Evolutionary conservation across 37 sponge, comb jelly and placozoan species (phyloP).

Genomic region (Aplysina aerophoba): DNA sequence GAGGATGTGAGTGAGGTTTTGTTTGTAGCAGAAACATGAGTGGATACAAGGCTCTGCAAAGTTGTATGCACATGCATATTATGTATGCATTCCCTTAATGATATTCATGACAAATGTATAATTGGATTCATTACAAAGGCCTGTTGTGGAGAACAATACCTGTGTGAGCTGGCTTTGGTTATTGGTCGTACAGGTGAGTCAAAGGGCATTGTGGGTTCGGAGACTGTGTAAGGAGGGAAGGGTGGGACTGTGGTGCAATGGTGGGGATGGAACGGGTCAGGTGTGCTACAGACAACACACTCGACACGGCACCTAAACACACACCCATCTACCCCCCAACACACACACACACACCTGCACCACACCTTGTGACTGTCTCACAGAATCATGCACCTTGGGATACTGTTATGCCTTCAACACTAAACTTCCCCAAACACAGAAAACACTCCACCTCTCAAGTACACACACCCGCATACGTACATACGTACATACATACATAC

Average conservation of each 20-base stretch:
- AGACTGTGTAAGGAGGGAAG: conserved; percentile 18
- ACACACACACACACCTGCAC: conserved; percentile 28
- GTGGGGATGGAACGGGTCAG: background rate
- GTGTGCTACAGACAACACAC: background rate
- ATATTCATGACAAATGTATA: no score
- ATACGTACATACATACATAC: background rate
- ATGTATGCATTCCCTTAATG: no score
- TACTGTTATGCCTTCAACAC: background rate
- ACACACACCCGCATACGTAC: background rate
- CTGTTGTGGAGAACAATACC: background rate
- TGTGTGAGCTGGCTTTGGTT: background rate
- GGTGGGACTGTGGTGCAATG: background rate
- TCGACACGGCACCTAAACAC: no score
- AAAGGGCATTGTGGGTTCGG: background rate
- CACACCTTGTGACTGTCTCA: no score
- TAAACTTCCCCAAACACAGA: background rate
- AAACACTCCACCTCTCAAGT: background rate
- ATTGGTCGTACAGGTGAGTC: conserved; percentile 40
- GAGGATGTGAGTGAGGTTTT: no score
- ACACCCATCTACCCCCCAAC: background rate
- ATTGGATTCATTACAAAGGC: no score
- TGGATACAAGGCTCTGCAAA: no score
- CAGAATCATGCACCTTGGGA: no score
- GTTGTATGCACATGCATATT: no score
- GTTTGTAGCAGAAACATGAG: no score